Evolutionary conservation across 2,888 invertebrate genomes (phyloP), one percentile per base, ranked within the genome.

Genomic region (Phymatocera aterrima): DNA sequence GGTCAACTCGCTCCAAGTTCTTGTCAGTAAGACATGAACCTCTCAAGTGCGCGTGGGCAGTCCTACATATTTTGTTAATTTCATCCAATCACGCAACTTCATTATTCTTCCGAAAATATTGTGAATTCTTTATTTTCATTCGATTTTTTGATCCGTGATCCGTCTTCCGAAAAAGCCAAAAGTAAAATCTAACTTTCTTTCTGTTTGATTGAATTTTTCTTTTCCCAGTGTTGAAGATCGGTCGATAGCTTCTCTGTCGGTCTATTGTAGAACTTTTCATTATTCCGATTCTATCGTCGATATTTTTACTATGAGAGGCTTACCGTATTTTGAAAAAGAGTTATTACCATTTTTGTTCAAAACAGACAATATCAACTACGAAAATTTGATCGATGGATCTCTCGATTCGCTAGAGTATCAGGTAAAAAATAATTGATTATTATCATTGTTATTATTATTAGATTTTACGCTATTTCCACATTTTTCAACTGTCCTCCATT

Each of bases 371-470:
- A 72, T n/a, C 18, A 3, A 34, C 31, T 18, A n/a, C 28, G 80
- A 79, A 24, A 80, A 65, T 51, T 74, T 78, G 6, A 21, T 68
- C 12, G 81, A 79, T 24, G 80, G 43, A 31, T 65, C 75, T 78
- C 21, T 79, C 37, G 84, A 85, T 79, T 83, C 83, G 37, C 82
- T 85, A 64, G 83, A 85, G 15, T 75, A 81, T 79, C 79, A 83
- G 84, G 85, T 86, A 82, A 79, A 77, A 48, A 64, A 37, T 54
- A 18, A 51, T 54, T 34, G 21, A 37, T 24, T 18, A 24, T 10
- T 0, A 43, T 34, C 6, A 28, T 43, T 24, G 43, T 24, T 51
- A 24, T 18, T 12, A 10, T 15, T 68, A 43, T 43, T 43, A n/a
- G n/a, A n/a, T n/a, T n/a, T n/a, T n/a, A n/a, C n/a, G n/a, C n/a